Percentiles rank a stretch among this genome's conserved stretches.
These are phyloP conservation scores for Pseudopipra pipra DNA, from an alignment of 2,113 vertebrate genomes.

Conservation along the genomic window DNA sequence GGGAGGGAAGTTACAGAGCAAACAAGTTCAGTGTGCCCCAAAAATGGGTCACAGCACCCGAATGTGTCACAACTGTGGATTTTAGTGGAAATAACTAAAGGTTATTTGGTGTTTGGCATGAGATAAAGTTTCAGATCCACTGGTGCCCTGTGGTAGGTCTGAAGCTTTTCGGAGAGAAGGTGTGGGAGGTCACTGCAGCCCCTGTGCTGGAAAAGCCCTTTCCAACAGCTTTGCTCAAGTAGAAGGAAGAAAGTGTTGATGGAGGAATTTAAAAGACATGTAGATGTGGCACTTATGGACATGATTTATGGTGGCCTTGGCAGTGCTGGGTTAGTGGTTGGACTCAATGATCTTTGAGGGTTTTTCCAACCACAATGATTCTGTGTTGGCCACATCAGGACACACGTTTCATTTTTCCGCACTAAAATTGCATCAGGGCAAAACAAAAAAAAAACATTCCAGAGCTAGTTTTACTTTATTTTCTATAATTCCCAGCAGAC, in stretches of 20 bases:
- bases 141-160: not conserved
- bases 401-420: not conserved
- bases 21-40: not conserved
- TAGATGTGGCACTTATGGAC: not conserved
- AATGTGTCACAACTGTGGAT: rapidly evolving
- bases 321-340: not conserved
- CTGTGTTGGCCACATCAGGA: not conserved
- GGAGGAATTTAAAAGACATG: not conserved
- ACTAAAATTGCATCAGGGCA: not conserved
- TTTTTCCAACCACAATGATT: not conserved
- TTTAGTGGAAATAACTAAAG: not conserved
- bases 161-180: not conserved
- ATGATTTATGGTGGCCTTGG: not conserved
- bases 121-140: not conserved
- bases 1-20: not conserved
- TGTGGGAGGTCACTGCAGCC: not conserved
- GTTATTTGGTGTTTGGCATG: not conserved
- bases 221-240: not conserved
- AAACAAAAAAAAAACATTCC: not conserved
- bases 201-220: no score
- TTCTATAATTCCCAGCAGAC: not conserved
- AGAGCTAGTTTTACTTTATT: not conserved
- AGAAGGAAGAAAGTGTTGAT: rapidly evolving
- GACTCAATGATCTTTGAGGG: not conserved
- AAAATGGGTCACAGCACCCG: not conserved